Base-by-base conservation (phyloP, 2,113 vertebrate genomes). In the Plecturocebus donacophilus region DNA sequence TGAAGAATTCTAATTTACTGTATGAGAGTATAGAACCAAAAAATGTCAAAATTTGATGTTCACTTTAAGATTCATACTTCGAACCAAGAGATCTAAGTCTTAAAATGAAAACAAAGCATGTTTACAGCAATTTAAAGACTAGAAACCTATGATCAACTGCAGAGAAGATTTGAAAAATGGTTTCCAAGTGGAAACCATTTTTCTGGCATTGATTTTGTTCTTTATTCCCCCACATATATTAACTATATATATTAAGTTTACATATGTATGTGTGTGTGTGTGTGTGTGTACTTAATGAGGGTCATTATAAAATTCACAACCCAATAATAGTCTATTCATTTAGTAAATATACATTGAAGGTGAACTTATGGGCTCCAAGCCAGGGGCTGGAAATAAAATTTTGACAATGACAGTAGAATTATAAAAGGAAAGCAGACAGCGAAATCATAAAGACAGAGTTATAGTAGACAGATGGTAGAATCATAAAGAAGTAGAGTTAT, bases 121-220 rank as follows among this genome's bases (percentile, higher is more conserved):
- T 84, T 77, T 73, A 90, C 0, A 3, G 12, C 35, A 49, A 47
- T 7, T 8, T 56, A 47, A 92, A 77, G 21, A 86, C 7, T n/a
- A 84, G 35, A 75, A 85, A 54, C 5, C 21, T 56, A 38, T 23
- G 3, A 49, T 45, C 54, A 90, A 38, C 30, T 64, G 32, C n/a
- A 90, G 13, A 77, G 56, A 77, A 87, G 47, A 71, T 54, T 13
- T 20, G 35, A 92, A 77, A 58, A 79, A 49, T 47, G 3, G 40
- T 92, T 92, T 89, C 45, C 73, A 92, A 87, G 61, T 1, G 25
- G 52, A 83, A 92, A 83, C 7, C 25, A 68, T 14, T 32, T 92
- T 90, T 84, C 58, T 54, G 21, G 45, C 8, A 91, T 95, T 83
- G 47, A 77, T 87, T 97, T 83, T 81, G 32, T 19, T 92, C 30